Percentiles rank a stretch among this genome's conserved stretches.
Evolutionary conservation across 2,113 vertebrate species (phyloP).

Genomic region (Trogon surrucura): DNA sequence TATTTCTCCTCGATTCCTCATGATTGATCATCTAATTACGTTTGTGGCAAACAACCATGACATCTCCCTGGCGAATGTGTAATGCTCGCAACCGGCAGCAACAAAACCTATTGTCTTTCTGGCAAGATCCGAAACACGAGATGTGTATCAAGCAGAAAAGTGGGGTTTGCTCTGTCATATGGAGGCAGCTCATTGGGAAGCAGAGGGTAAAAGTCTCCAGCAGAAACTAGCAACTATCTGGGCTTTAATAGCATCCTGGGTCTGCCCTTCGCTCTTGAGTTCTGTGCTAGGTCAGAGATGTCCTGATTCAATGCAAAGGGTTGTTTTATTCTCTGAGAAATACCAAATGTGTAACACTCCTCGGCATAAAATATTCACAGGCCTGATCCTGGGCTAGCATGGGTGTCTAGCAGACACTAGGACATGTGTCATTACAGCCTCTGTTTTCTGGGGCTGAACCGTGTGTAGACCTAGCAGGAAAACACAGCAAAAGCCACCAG

Average conservation of each 20-base stretch:
- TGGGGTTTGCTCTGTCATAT: neutral
- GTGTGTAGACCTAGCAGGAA: fast-evolving
- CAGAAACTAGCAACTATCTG: neutral
- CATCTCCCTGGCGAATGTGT: neutral
- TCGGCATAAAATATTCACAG: neutral
- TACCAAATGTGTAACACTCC: neutral
- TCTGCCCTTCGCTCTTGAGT: neutral
- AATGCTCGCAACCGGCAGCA: neutral
- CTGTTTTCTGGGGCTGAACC: neutral
- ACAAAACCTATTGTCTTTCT: neutral
- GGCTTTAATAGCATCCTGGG: neutral
- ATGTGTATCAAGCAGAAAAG: neutral
- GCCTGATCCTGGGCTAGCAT: neutral
- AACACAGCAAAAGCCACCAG: neutral
- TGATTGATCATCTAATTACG: conserved; percentile 3
- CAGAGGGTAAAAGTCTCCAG: neutral
- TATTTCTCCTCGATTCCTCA: neutral
- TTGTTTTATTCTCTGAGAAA: neutral
- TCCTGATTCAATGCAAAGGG: neutral
- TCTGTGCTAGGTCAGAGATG: neutral
- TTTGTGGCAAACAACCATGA: neutral
- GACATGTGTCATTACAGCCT: neutral
- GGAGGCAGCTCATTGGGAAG: neutral
- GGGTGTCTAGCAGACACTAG: neutral
- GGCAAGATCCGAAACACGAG: neutral